Base-by-base conservation (phyloP, 2,113 vertebrate genomes). In the Mastomys coucha region DNA sequence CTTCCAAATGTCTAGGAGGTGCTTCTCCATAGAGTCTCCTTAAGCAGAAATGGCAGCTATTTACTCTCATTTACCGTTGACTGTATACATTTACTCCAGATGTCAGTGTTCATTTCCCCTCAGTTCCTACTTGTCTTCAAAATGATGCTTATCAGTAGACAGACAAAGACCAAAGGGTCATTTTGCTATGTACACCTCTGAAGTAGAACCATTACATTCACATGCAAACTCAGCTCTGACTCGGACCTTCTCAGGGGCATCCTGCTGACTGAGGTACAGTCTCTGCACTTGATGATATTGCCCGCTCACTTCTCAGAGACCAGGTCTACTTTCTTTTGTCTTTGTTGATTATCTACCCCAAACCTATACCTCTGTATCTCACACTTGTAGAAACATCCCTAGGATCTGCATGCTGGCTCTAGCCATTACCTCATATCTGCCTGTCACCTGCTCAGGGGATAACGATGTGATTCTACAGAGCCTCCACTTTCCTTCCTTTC, bases 71-170 rank as follows among this genome's bases (percentile, higher is more conserved):
- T 92, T 96, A 31, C 73, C 7, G 17, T 72, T 2, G 2, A 73
- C 73, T 89, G 65, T 56, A 31, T 86, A 69, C 65, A 20, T 96
- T 97, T 89, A 72, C 45, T 69, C 86, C 81, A 33, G 0, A 58
- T 4, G 70, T 72, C 89, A 60, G 70, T 33, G 53, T 84, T 91
- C 42, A 11, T 96, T 91, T 96, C 36, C 72, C 26, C 63, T 51
- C 65, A 26, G 26, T 67, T 95, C 36, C 77, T 56, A 8, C 67
- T 73, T 88, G 70, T 77, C 77, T 86, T 82, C 53, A 28, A 33
- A 87, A 53, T 63, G 91, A 94, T 91, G 26, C 86, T 91, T 16
- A 78, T 78, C 45, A 42, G 72, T 91, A 56, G 94, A 17, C 65
- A 49, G 51, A 53, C 56, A 49, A 49, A 6, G 72, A 82, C 49